Evolutionary conservation across 92 coral and sea anemone genomes (phyloP).

Genomic region (Isaurus tuberculatus): DNA sequence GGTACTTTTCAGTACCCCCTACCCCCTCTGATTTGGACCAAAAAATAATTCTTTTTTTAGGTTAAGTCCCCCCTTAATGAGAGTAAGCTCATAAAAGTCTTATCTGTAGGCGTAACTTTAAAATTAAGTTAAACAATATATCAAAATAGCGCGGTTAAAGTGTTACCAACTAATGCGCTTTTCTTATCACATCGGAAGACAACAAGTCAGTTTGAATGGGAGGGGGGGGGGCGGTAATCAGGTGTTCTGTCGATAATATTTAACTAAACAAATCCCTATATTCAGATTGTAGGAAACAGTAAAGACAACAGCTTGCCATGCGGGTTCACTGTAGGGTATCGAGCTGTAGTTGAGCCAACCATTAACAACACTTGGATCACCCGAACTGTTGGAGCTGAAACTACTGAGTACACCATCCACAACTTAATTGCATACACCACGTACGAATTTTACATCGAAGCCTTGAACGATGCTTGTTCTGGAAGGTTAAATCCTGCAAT

Average conservation of each 20-base stretch:
- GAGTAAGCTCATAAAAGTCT: no score
- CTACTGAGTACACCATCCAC: neutral
- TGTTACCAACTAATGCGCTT: no score
- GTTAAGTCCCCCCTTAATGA: no score
- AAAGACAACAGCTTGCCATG: conserved; percentile 24
- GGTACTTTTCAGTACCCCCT: no score
- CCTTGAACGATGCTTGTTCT: conserved; percentile 17
- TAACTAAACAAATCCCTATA: neutral
- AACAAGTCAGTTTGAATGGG: no score
- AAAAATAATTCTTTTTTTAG: no score
- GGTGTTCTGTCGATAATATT: neutral
- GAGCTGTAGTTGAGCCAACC: neutral
- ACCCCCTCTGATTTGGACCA: no score
- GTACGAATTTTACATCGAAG: conserved; percentile 4
- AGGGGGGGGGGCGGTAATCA: no score
- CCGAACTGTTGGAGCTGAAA: neutral
- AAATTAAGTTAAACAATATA: no score
- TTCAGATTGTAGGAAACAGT: neutral
- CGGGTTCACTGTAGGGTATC: neutral
- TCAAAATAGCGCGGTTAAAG: no score
- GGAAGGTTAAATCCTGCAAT: neutral
- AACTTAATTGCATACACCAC: conserved; percentile 9
- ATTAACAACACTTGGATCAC: neutral
- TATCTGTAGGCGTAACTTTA: no score
- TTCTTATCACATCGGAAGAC: no score